phyloP scores from a whole-genome alignment of 2,888 invertebrate species.

The Oscheius myriophilus region DNA sequence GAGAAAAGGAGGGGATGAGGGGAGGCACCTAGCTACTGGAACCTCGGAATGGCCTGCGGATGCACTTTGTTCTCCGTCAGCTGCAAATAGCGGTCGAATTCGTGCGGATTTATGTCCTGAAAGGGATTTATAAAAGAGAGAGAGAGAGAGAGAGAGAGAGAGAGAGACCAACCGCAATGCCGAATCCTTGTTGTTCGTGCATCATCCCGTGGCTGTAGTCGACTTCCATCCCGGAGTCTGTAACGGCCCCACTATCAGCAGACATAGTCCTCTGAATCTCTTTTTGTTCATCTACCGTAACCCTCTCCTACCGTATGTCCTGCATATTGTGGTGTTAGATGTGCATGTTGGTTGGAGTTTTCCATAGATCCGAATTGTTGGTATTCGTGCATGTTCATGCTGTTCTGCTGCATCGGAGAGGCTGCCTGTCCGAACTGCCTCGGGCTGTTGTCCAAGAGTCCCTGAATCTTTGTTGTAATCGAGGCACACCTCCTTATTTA shows the following conservation, averaged over 20 bases:
- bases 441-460: constrained; percentile 22
- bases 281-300: no score
- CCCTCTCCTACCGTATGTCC: no score
- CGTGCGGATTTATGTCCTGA: constrained; percentile 52
- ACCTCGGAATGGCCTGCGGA: constrained; percentile 10
- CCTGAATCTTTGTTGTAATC: constrained; percentile 10
- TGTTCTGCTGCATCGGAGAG: background rate
- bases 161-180: constrained; percentile 24
- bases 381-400: constrained; percentile 5
- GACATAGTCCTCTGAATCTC: constrained; percentile 19
- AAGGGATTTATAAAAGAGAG: constrained; percentile 12
- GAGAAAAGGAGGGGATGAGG: background rate
- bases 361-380: constrained; percentile 5
- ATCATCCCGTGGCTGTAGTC: constrained; percentile 23
- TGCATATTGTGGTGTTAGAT: no score
- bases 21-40: constrained; percentile 14
- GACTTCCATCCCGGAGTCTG: constrained; percentile 31
- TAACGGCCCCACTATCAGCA: constrained; percentile 27
- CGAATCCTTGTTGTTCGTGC: constrained; percentile 3
- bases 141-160: no score
- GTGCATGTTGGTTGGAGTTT: no score
- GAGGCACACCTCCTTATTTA: background rate
- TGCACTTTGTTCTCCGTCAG: constrained; percentile 31
- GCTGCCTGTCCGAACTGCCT: constrained; percentile 7
- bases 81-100: constrained; percentile 51